Conservation (phyloP, 2,888 invertebrate genomes). For the Drosophila paramelanica region DNA sequence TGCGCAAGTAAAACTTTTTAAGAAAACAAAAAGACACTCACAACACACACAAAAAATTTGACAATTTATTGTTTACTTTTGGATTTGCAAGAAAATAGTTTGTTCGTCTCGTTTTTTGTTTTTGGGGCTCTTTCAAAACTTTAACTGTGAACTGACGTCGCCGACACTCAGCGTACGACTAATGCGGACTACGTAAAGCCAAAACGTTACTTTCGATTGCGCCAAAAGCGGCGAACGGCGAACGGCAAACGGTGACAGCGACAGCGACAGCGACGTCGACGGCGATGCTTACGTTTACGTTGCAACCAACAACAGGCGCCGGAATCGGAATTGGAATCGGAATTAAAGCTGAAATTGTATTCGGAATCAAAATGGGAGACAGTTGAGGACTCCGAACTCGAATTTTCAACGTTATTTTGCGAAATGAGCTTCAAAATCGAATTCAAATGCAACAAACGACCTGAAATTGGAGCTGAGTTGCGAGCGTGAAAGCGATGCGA, state of each 20-base stretch:
- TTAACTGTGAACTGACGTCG: slow-evolving; percentile 66
- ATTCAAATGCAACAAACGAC: slow-evolving; percentile 41
- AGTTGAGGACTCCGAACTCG: not conserved
- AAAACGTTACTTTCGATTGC: slow-evolving; percentile 79
- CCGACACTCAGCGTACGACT: slow-evolving; percentile 67
- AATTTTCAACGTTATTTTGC: slow-evolving; percentile 1
- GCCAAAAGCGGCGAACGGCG: slow-evolving; percentile 61
- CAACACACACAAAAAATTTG: not conserved
- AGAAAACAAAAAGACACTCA: not conserved
- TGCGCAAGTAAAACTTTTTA: not conserved
- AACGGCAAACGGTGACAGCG: slow-evolving; percentile 18
- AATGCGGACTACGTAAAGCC: slow-evolving; percentile 73
- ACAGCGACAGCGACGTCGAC: not conserved
- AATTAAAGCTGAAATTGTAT: slow-evolving; percentile 17
- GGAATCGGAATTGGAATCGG: slow-evolving; percentile 7
- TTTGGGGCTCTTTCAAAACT: slow-evolving; percentile 13
- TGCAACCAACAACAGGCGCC: slow-evolving; percentile 21
- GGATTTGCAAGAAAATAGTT: not conserved
- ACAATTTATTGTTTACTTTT: not conserved
- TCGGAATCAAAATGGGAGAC: slow-evolving; percentile 16
- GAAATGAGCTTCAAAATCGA: slow-evolving; percentile 43
- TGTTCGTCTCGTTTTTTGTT: not conserved
- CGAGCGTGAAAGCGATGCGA: slow-evolving; percentile 56
- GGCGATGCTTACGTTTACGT: not conserved
- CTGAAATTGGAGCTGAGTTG: slow-evolving; percentile 42